These are phyloP conservation scores for Zootermopsis nevadensis DNA, from an alignment of 2,888 invertebrate species.

Conservation along the genomic window DNA sequence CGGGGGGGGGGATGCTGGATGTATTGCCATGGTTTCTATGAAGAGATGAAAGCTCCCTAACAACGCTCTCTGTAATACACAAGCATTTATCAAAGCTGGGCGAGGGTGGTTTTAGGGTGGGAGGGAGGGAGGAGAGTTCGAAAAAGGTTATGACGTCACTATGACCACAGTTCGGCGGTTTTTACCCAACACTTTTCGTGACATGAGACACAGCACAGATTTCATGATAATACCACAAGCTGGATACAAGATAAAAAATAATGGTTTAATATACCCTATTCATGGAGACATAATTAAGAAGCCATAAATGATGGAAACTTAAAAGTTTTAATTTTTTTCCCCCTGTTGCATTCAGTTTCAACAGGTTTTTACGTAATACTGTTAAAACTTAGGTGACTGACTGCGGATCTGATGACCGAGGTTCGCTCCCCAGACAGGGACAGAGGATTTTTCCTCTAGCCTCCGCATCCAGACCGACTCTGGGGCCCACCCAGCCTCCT, in stretches of 20 bases:
- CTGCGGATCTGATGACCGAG: too few species aligned
- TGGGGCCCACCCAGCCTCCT: too few species aligned
- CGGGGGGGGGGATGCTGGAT: constrained; percentile 34
- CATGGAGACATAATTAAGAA: constrained; percentile 34
- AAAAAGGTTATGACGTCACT: constrained; percentile 34
- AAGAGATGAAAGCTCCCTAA: constrained; percentile 52
- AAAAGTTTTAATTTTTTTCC: not conserved
- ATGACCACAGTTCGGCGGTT: constrained; percentile 49
- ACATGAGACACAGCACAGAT: constrained; percentile 37
- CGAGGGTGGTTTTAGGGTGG: not conserved
- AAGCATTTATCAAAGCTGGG: constrained; percentile 49
- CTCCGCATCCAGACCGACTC: too few species aligned
- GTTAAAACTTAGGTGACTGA: too few species aligned
- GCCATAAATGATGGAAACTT: constrained; percentile 9
- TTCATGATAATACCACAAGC: constrained; percentile 32
- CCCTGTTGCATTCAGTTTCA: too few species aligned
- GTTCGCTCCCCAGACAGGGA: too few species aligned
- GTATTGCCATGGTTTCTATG: constrained; percentile 48
- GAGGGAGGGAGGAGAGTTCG: constrained; percentile 3
- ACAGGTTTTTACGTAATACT: too few species aligned
- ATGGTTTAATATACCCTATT: not conserved
- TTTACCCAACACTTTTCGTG: constrained; percentile 43
- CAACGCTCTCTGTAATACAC: constrained; percentile 47
- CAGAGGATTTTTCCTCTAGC: too few species aligned
- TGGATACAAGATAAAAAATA: constrained; percentile 30